phyloP scores from a whole-genome alignment of 1,140 invertebrate genomes.

The Apis cerana region DNA sequence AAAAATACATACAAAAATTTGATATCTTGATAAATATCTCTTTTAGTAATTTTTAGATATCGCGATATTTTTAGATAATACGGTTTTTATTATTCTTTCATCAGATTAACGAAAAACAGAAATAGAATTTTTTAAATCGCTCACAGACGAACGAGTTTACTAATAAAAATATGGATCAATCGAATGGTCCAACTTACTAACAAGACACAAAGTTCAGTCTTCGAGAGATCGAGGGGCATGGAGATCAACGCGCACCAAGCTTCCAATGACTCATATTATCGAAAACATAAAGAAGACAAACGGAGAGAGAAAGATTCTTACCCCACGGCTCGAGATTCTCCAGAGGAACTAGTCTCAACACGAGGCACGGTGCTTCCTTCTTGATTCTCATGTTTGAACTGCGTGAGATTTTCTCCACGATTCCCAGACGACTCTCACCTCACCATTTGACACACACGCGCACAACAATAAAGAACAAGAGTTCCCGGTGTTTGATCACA shows the following conservation, averaged over 20 bases:
- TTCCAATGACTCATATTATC: background rate
- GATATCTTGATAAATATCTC: background rate
- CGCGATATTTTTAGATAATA: background rate
- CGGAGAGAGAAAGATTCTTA: slow-evolving; percentile 64
- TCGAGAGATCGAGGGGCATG: background rate
- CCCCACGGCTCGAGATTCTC: slow-evolving; percentile 80
- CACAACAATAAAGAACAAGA: background rate
- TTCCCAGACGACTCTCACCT: slow-evolving; percentile 45
- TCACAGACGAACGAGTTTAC: background rate
- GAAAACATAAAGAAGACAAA: background rate
- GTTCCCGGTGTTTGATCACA: background rate
- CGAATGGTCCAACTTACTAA: background rate
- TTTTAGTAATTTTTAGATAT: background rate
- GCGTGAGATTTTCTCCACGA: slow-evolving; percentile 30
- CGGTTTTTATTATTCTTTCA: background rate
- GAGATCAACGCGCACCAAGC: background rate
- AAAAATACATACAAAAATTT: too few relatives aligned
- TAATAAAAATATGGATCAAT: background rate
- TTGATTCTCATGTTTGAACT: slow-evolving; percentile 84
- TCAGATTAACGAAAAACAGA: background rate
- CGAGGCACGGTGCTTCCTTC: slow-evolving; percentile 84
- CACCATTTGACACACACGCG: slow-evolving; percentile 60
- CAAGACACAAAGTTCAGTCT: background rate
- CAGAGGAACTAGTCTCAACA: slow-evolving; percentile 83
- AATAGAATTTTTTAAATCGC: background rate